A percentile compares a stretch with the other conserved stretches of the same genome.
Evolutionary conservation across 2,797 vertebrate species (phyloP).

Genomic region (Thunnus albacares): DNA sequence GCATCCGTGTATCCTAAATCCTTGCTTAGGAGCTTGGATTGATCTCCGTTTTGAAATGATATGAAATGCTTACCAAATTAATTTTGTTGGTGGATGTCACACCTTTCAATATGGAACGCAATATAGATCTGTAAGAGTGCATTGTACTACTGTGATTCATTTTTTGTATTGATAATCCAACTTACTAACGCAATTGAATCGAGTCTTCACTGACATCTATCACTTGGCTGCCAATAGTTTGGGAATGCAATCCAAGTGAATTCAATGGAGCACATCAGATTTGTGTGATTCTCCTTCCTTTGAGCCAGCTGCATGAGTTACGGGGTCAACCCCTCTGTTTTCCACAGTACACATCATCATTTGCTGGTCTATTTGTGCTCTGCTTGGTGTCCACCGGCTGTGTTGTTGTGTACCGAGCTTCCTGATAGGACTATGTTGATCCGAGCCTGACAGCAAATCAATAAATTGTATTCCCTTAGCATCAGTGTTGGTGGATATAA

Average conservation of each 20-base stretch:
- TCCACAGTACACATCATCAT: conserved; percentile 59
- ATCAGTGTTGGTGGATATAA: conserved; percentile 69
- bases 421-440: conserved; percentile 71
- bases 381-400: conserved; percentile 36
- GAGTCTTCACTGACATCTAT: conserved; percentile 49
- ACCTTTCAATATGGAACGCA: conserved; percentile 9
- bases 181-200: conserved; percentile 47
- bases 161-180: conserved; percentile 55
- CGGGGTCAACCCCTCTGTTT: conserved; percentile 60
- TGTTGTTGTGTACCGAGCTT: conserved; percentile 55
- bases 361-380: conserved; percentile 61
- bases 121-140: conserved; percentile 4
- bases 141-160: conserved; percentile 17
- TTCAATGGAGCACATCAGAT: conserved; percentile 40
- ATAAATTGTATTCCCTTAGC: conserved; percentile 75
- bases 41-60: neutral
- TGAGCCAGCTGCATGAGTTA: conserved; percentile 50
- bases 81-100: neutral
- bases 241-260: conserved; percentile 45
- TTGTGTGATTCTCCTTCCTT: conserved; percentile 46
- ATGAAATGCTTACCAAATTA: neutral
- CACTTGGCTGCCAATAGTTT: conserved; percentile 57
- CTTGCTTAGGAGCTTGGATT: neutral
- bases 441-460: conserved; percentile 80
- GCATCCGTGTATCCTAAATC: neutral